Evolutionary conservation across 1,140 invertebrate species (phyloP).

Genomic region (Zaprionus camerounensis): DNA sequence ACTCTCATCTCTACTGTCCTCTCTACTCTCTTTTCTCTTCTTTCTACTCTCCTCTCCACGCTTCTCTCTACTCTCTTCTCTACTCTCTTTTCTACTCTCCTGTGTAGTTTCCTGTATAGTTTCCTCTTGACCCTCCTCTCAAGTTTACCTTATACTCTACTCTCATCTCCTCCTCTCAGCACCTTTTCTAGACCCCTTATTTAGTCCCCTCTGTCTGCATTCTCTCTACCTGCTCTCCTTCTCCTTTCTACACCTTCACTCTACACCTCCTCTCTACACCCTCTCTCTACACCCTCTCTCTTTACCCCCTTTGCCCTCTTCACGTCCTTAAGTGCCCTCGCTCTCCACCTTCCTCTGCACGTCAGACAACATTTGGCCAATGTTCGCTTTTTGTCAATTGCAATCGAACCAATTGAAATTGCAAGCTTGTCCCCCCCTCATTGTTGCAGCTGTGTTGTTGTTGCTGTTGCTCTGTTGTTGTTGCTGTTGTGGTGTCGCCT

Average conservation of each 20-base stretch:
- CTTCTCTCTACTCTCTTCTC: background rate
- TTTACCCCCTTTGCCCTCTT: background rate
- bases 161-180: background rate
- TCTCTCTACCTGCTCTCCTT: background rate
- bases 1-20: background rate
- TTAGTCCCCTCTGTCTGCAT: background rate
- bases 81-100: background rate
- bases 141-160: background rate
- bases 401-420: conserved; percentile 66
- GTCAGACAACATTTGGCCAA: conserved; percentile 36
- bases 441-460: conserved; percentile 11
- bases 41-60: background rate
- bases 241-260: background rate
- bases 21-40: background rate
- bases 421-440: conserved; percentile 24
- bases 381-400: conserved; percentile 54
- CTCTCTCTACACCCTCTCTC: background rate
- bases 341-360: background rate
- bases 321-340: background rate
- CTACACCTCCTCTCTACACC: background rate
- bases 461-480: conserved; percentile 13
- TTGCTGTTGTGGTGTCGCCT: conserved; percentile 43
- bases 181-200: background rate
- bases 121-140: background rate
- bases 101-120: background rate